Conservation (phyloP, 2,888 invertebrate species). For the Drosophila prostipennis region DNA sequence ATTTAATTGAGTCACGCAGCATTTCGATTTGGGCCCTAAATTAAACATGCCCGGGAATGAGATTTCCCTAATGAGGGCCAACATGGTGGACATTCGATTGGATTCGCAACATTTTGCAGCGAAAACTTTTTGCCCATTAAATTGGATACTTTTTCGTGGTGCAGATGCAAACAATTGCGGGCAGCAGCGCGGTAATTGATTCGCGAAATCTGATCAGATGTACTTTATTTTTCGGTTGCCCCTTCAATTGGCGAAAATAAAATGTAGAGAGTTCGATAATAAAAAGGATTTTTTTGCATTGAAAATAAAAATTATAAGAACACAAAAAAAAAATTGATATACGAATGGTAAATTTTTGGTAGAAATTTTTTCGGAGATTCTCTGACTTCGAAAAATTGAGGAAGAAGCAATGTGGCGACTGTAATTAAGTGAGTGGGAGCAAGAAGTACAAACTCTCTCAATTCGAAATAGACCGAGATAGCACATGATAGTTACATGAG, state of each 20-base stretch:
- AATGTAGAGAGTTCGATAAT: not conserved
- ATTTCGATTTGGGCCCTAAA: constrained; percentile 72
- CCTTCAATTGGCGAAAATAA: too few species aligned
- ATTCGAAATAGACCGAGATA: too few species aligned
- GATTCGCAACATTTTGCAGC: not conserved
- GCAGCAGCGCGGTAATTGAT: constrained; percentile 34
- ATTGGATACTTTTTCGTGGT: constrained; percentile 13
- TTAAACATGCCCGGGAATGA: constrained; percentile 48
- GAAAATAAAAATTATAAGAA: too few species aligned
- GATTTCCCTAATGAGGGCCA: constrained; percentile 44
- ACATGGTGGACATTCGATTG: constrained; percentile 41
- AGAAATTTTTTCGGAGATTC: too few species aligned
- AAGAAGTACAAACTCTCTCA: too few species aligned
- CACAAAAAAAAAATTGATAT: too few species aligned
- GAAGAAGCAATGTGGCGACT: too few species aligned
- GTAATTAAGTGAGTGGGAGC: too few species aligned
- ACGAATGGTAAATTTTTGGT: too few species aligned
- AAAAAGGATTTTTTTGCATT: not conserved
- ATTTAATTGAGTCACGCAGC: constrained; percentile 79
- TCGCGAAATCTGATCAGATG: constrained; percentile 4
- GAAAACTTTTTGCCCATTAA: constrained; percentile 3
- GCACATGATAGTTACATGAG: too few species aligned
- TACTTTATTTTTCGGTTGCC: not conserved
- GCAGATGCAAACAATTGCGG: constrained; percentile 19
- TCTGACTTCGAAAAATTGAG: too few species aligned